A percentile compares a stretch with the other conserved stretches of the same genome.
Conservation (phyloP, 1,140 invertebrate genomes). For the Fopius arisanus region DNA sequence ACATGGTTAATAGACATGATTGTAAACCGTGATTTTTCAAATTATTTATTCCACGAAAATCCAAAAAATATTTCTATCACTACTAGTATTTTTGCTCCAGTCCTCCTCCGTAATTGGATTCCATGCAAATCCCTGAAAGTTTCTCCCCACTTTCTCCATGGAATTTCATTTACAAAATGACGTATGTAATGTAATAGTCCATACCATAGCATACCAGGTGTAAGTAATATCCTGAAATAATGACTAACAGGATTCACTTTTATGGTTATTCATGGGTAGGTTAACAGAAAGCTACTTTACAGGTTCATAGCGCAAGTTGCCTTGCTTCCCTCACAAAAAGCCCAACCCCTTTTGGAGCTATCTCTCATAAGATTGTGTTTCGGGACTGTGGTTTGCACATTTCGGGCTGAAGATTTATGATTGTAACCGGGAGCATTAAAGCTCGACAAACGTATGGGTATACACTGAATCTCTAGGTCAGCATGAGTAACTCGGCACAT, state of each 20-base stretch:
- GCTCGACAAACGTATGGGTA: not conserved
- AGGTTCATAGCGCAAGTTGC: not conserved
- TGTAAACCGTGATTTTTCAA: too few species aligned
- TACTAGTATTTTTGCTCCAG: not conserved
- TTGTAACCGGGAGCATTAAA: not conserved
- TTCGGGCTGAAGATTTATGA: not conserved
- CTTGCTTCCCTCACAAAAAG: not conserved
- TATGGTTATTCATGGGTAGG: not conserved
- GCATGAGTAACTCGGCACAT: not conserved
- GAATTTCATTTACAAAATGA: not conserved
- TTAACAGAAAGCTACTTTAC: slow-evolving; percentile 2
- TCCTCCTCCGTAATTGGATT: not conserved
- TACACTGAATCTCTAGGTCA: not conserved
- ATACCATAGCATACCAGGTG: not conserved
- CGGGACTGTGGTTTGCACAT: not conserved
- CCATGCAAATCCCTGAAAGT: not conserved
- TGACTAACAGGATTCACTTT: not conserved
- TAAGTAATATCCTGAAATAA: slow-evolving; percentile 6
- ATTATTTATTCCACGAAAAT: too few species aligned
- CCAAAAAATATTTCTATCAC: too few species aligned
- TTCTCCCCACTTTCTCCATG: not conserved
- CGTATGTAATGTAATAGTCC: not conserved
- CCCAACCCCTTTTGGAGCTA: not conserved
- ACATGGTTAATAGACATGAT: too few species aligned
- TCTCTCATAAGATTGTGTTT: not conserved